A percentile compares a stretch with the other conserved stretches of the same genome.
Conservation (phyloP, 2,113 vertebrate species). For the Misgurnus anguillicaudatus region DNA sequence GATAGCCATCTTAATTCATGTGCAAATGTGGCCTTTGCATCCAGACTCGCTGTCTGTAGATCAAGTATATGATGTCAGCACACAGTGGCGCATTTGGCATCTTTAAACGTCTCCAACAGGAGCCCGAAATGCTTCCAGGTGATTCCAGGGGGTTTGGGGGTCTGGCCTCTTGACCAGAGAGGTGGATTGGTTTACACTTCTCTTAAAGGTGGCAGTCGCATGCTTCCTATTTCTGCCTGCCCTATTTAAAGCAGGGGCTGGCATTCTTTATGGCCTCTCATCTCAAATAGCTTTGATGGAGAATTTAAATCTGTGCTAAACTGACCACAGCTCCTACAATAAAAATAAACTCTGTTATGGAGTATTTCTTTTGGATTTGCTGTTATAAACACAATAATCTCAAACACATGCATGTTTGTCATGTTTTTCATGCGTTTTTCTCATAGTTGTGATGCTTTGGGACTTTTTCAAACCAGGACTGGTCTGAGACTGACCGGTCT, state of each 20-base stretch:
- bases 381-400: neutral
- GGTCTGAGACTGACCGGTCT: constrained; percentile 33
- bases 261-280: constrained; percentile 47
- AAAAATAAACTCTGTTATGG: constrained; percentile 22
- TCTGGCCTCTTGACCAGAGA: constrained; percentile 42
- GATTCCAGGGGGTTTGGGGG: constrained; percentile 1
- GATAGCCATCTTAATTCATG: constrained; percentile 44
- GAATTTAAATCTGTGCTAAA: constrained; percentile 44
- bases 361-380: constrained; percentile 7
- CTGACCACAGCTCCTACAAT: constrained; percentile 33
- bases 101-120: neutral
- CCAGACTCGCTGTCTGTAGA: constrained; percentile 28
- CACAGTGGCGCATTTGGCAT: neutral
- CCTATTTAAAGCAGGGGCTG: constrained; percentile 57
- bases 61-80: neutral
- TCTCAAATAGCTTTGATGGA: constrained; percentile 50
- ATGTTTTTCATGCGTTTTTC: neutral
- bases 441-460: constrained; percentile 9
- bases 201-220: constrained; percentile 44
- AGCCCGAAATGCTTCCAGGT: neutral
- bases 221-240: constrained; percentile 58
- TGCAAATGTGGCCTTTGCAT: constrained; percentile 47
- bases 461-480: constrained; percentile 9
- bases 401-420: no score
- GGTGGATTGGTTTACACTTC: constrained; percentile 49